Conservation (phyloP, 2,888 invertebrate genomes). For the Acanthosepion lycidas region DNA sequence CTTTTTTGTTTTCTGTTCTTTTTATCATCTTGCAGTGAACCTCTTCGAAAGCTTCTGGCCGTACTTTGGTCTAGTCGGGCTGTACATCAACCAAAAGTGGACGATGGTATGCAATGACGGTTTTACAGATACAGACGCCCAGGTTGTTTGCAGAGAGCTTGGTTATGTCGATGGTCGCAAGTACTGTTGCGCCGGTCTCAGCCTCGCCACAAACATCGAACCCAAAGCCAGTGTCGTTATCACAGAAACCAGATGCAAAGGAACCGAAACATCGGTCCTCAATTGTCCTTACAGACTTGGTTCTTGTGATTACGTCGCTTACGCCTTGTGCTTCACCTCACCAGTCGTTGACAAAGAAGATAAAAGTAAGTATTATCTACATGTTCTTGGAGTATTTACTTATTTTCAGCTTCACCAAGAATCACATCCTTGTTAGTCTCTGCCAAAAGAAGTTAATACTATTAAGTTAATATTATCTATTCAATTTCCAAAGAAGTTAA, state of each 20-base stretch:
- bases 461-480: too few species aligned
- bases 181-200: constrained; percentile 57
- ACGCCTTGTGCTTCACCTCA: neutral
- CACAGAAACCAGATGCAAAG: neutral
- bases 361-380: neutral
- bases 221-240: neutral
- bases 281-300: neutral
- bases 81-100: constrained; percentile 61
- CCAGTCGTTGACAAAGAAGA: neutral
- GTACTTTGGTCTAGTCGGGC: constrained; percentile 5
- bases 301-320: neutral
- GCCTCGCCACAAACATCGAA: constrained; percentile 44
- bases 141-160: constrained; percentile 61
- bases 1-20: neutral
- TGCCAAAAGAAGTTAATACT: too few species aligned
- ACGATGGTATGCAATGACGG: constrained; percentile 60
- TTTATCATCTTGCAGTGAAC: neutral
- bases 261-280: constrained; percentile 34
- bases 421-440: too few species aligned
- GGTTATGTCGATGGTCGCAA: constrained; percentile 62
- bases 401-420: too few species aligned
- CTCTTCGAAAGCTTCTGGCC: neutral
- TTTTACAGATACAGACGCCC: constrained; percentile 64
- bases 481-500: too few species aligned
- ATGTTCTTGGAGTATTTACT: neutral